A percentile compares a stretch with the other conserved stretches of the same genome.
Evolutionary conservation across 2,888 invertebrate species (phyloP).

Genomic region (Teinopalpus imperialis): DNA sequence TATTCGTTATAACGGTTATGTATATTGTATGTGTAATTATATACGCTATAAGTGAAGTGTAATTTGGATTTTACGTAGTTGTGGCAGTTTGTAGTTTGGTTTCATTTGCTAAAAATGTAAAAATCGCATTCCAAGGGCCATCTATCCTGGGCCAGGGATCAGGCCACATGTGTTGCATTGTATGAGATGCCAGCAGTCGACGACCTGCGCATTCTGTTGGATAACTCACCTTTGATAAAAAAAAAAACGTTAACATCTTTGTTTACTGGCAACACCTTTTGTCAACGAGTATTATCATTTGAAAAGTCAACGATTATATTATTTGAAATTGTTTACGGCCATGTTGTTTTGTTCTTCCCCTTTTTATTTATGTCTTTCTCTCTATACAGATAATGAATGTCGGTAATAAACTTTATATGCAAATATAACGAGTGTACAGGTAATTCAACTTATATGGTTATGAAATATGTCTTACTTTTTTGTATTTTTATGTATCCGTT

Average conservation of each 20-base stretch:
- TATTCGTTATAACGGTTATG: constrained; percentile 41
- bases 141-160: not conserved
- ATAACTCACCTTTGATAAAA: no score
- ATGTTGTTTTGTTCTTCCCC: not conserved
- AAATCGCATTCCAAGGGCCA: constrained; percentile 58
- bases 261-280: constrained; percentile 1
- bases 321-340: no score
- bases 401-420: not conserved
- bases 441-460: not conserved
- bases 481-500: no score
- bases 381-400: no score
- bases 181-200: no score
- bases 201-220: no score
- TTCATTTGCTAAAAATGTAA: constrained; percentile 29
- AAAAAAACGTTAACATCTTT: no score
- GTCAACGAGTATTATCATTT: not conserved
- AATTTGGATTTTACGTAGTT: constrained; percentile 41
- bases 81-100: constrained; percentile 30
- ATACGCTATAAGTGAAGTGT: constrained; percentile 56
- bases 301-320: no score
- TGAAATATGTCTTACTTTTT: not conserved
- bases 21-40: constrained; percentile 60
- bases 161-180: no score
- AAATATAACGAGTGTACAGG: not conserved
- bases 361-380: no score